phyloP scores from a whole-genome alignment of 2,888 invertebrate species.

The Julus scandinavius region DNA sequence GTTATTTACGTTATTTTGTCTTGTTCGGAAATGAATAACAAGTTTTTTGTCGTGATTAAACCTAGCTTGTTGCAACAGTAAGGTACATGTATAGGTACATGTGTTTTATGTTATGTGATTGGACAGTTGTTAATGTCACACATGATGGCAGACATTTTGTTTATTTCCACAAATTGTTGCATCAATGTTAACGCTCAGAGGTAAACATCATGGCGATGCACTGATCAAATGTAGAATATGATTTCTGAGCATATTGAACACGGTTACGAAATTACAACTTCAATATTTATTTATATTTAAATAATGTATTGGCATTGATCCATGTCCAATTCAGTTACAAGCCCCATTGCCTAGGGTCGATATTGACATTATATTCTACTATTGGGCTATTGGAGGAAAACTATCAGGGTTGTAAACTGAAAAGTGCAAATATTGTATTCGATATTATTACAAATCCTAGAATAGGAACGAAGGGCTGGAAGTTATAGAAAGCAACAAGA shows the following conservation, averaged over 20 bases:
- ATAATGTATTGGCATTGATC: not conserved
- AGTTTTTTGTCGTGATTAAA: no score
- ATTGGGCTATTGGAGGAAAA: not conserved
- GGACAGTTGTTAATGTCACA: no score
- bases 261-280: not conserved
- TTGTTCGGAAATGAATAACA: no score
- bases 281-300: not conserved
- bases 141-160: no score
- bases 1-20: no score
- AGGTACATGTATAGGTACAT: no score
- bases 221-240: not conserved
- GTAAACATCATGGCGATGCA: not conserved
- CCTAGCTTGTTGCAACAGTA: no score
- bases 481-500: not conserved
- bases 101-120: no score
- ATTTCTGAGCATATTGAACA: not conserved
- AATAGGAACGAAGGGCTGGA: not conserved
- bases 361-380: not conserved
- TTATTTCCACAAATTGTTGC: no score
- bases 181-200: no score
- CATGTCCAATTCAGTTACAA: not conserved
- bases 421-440: not conserved
- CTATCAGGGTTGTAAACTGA: not conserved
- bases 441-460: not conserved
- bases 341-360: not conserved